Evolutionary conservation across 1,140 invertebrate species (phyloP), one percentile per base, ranked within the genome.

Genomic region (Trachymyrmex septentrionalis): DNA sequence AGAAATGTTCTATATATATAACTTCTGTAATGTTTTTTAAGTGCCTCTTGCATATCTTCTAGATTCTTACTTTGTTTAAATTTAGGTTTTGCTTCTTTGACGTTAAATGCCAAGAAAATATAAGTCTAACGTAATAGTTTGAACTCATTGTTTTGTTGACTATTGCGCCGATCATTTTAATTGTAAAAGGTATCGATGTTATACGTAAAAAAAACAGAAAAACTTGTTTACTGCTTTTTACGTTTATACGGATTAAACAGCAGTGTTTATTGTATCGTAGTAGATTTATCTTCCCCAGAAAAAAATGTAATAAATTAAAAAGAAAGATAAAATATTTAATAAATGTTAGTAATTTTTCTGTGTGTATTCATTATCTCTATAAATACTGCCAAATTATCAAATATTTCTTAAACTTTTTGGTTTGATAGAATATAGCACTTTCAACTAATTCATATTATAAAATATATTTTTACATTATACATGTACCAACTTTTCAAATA

Each of bases 191-290:
- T 16, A 30, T 50, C 3, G 0, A 1, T 76, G 6, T 24, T 21
- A 24, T 48, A 59, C 1, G 3, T 19, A 12, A 63, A 64, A 34
- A 64, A 30, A 30, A n/a, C n/a, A 27, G 4, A 30, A 30, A 77
- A 77, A 77, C 57, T 48, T 77, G 19, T 64, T 77, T 77, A 64
- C 4, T 48, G 2, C 5, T 77, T 24, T 73, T 27, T 30, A 48
- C 10, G 2, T 48, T 48, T 3, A 6, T 38, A 61, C 6, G 27
- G 38, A 21, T 34, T 38, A 6, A 57, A 59, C 10, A 16, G 7
- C 3, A 12, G 9, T 7, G 19, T 59, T 59, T 75, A 38, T 16
- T 38, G 0, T 57, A n/a, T 38, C 19, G 1, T 14, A 27, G 0
- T 30, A 30, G 30, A 16, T 55, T 30, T 6, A 50, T 5, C 0